Evolutionary conservation across 2,888 invertebrate genomes (phyloP).

Genomic region (Leptinotarsa juncta): DNA sequence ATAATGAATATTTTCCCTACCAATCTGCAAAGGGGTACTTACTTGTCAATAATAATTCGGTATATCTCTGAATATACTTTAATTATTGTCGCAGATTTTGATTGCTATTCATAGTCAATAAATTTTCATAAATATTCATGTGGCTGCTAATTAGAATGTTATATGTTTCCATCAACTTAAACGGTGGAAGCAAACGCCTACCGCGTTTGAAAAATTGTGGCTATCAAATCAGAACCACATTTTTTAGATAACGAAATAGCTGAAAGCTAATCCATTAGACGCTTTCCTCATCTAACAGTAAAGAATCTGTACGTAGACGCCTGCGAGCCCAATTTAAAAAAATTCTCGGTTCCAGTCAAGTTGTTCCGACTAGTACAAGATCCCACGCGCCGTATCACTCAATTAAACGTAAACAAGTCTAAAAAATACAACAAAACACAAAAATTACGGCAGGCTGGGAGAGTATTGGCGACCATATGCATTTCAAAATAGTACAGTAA

Average conservation of each 20-base stretch:
- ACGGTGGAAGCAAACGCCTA: no score
- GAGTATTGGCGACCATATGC: background rate
- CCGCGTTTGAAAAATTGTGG: no score
- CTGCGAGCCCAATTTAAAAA: background rate
- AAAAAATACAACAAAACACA: conserved; percentile 11
- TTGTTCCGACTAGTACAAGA: background rate
- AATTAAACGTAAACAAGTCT: conserved; percentile 13
- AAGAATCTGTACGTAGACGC: background rate
- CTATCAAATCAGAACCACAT: background rate
- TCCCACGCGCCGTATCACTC: conserved; percentile 12
- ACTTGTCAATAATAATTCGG: no score
- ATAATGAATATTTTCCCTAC: no score
- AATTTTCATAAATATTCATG: no score
- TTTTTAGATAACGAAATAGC: background rate
- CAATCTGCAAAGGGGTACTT: no score
- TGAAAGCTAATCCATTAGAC: background rate
- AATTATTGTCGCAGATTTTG: no score
- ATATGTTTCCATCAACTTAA: no score
- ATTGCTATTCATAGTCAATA: no score
- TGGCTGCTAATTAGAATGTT: no score
- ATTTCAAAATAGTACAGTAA: no score
- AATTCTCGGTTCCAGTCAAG: conserved; percentile 1
- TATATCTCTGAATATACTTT: no score
- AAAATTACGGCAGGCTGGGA: background rate
- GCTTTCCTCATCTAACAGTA: conserved; percentile 11